These are phyloP conservation scores for Eilema depressum DNA, from an alignment of 2,888 invertebrate species.

Conservation along the genomic window DNA sequence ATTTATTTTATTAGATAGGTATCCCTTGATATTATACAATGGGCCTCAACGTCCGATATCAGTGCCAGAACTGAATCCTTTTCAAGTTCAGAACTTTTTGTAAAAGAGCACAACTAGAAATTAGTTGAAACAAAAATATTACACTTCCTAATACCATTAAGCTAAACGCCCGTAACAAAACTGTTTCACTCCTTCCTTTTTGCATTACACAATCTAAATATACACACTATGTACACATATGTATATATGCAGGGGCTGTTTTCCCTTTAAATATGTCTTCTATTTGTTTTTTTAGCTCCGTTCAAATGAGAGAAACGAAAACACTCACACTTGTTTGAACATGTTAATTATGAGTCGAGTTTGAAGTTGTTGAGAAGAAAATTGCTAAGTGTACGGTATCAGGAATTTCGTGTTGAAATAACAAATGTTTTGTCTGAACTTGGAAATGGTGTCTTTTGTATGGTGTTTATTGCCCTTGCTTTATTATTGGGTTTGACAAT, in stretches of 20 bases:
- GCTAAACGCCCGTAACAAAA: conserved; percentile 32
- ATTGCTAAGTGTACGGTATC: conserved; percentile 35
- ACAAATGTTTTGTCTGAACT: conserved; percentile 15
- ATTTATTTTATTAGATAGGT: too few species aligned
- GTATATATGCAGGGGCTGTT: conserved; percentile 24
- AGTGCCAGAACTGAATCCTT: background rate
- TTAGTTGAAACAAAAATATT: background rate
- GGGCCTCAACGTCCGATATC: background rate
- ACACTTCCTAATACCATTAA: conserved; percentile 21
- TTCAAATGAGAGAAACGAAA: conserved; percentile 36
- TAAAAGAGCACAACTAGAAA: background rate
- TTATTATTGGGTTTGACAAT: conserved; percentile 9
- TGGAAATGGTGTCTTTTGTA: conserved; percentile 13
- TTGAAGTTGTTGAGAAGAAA: conserved; percentile 41
- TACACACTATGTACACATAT: conserved; percentile 10
- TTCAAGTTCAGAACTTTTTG: background rate
- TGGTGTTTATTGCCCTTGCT: conserved; percentile 10
- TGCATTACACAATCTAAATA: conserved; percentile 29
- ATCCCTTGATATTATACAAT: too few species aligned
- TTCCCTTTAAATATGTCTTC: conserved; percentile 36
- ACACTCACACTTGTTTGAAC: conserved; percentile 47
- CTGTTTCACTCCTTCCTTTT: conserved; percentile 27
- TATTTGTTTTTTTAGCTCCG: conserved; percentile 46
- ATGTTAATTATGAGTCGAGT: conserved; percentile 49
- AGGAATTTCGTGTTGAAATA: conserved; percentile 27